Base-by-base conservation (phyloP, 2,888 invertebrate genomes). In the Chalcis sispes region DNA sequence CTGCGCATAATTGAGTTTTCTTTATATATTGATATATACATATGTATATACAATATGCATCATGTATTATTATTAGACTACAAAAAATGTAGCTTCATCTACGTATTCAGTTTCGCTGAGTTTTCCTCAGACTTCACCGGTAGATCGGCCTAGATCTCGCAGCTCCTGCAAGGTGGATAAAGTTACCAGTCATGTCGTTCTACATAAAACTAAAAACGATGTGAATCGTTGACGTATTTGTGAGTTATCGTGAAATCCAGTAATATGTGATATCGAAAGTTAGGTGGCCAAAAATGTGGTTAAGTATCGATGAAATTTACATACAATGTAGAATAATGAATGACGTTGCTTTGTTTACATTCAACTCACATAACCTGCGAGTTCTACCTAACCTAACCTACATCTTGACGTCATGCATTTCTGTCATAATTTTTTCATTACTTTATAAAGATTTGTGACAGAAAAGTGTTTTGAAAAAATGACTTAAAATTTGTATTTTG, bases 271-370 rank as follows among this genome's bases (percentile, higher is more conserved):
- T n/a, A 69, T 40, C 54, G 48, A 56, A 20, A 50, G 8, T 8
- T 54, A 46, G 10, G 15, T 18, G 27, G 52, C 18, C 32, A 40
- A 70, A 54, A 66, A 76, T 76, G 66, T 75, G 75, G 75, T 72
- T 56, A 61, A 66, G 65, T 62, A 59, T 66, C 20, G 27, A 52
- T 65, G 32, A 56, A 23, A 7, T 18, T 56, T 1, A 13, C 52
- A 10, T 52, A 13, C 4, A 18, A 20, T 25, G 13, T 0, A 23
- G 42, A 20, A 46, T 46, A 46, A 46, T 46, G 23, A 52, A 27
- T 54, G 7, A 48, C 20, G 20, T 18, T 5, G 20, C 54, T 64
- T 56, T 69, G 64, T 75, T 75, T 75, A 75, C 70, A 58, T 70
- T 29, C n/a, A 20, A 64, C 40, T 36, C 50, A 42, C 64, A 58